Percentiles rank a stretch among this genome's conserved stretches.
Conservation (phyloP, 2,113 vertebrate genomes). For the western clawed frog (Xenopus tropicalis) region DNA sequence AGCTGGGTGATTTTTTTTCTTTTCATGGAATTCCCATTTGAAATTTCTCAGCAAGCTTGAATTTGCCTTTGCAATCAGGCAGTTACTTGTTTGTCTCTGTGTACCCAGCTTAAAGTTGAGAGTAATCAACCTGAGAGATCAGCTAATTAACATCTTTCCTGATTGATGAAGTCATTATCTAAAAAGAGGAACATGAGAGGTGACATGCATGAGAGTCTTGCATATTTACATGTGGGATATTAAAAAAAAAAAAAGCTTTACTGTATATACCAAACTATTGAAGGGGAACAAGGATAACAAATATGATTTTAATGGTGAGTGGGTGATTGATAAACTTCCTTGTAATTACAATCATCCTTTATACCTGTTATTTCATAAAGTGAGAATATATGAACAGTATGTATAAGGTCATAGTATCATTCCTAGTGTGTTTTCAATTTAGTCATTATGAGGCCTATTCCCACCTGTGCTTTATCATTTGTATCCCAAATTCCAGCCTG, state of each 20-base stretch:
- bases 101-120: conserved; percentile 49
- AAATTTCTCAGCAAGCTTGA: conserved; percentile 17
- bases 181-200: conserved; percentile 16
- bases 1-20: neutral
- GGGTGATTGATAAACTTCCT: no score
- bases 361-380: no score
- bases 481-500: no score
- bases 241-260: neutral
- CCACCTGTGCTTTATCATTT: no score
- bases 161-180: conserved; percentile 53
- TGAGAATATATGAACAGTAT: no score
- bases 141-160: conserved; percentile 51
- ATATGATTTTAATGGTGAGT: no score
- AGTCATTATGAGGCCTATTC: no score
- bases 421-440: no score
- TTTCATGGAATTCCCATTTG: conserved; percentile 27
- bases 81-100: conserved; percentile 50
- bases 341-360: no score
- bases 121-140: conserved; percentile 56
- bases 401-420: no score
- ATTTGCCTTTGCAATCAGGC: conserved; percentile 60
- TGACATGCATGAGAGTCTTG: conserved; percentile 1
- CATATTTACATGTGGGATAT: conserved; percentile 2
- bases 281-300: neutral
- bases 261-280: no score